Percentiles rank a stretch among this genome's conserved stretches.
Conservation (phyloP, 2,888 invertebrate species). For the Mayetiola destructor region DNA sequence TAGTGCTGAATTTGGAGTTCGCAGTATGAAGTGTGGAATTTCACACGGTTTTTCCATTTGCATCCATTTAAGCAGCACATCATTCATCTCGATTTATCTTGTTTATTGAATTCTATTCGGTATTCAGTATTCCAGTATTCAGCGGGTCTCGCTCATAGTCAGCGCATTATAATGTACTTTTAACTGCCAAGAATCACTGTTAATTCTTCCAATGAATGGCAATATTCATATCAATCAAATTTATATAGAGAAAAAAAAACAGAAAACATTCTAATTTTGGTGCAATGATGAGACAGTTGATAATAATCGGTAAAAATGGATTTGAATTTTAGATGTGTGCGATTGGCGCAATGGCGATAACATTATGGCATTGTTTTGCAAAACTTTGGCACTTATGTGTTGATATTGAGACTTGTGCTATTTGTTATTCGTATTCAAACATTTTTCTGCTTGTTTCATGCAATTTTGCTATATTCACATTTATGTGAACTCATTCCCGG, state of each 20-base stretch:
- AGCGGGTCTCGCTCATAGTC: no score
- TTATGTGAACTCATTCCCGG: neutral
- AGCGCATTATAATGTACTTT: no score
- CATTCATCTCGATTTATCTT: neutral
- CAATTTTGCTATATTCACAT: neutral
- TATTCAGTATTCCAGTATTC: no score
- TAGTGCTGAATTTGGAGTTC: no score
- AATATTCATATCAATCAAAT: no score
- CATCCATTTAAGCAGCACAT: neutral
- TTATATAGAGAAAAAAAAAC: no score
- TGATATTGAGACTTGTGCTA: constrained; percentile 9
- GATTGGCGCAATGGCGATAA: neutral
- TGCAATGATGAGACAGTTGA: constrained; percentile 3
- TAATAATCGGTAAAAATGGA: constrained; percentile 7
- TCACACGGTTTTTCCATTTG: constrained; percentile 9
- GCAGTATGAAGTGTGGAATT: no score
- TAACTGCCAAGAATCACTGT: no score
- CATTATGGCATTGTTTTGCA: constrained; percentile 3
- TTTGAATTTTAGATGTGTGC: neutral
- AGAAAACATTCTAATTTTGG: no score
- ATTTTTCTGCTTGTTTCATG: neutral
- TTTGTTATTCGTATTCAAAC: no score
- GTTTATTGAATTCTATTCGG: no score
- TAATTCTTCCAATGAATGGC: no score
- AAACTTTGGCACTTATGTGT: constrained; percentile 10